Base-by-base conservation (phyloP, 2,888 invertebrate genomes). In the Phortica magna region DNA sequence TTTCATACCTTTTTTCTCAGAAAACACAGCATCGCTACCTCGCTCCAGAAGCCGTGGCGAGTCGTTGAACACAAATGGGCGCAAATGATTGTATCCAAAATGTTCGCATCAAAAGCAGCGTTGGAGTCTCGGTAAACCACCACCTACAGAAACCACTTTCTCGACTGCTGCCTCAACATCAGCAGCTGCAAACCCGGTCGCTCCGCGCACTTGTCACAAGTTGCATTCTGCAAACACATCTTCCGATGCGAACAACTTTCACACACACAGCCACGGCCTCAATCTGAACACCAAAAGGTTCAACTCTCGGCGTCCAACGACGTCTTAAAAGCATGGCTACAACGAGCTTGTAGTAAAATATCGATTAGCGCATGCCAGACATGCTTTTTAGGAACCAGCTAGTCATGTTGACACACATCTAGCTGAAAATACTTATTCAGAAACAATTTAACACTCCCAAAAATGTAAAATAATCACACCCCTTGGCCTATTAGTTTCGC, bases 31-130 rank as follows among this genome's bases (percentile, higher is more conserved):
- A 73, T 80, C 84, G 83, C 92, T 96, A 90, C 95, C 96, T 91
- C 94, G 96, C 91, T 95, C 96, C 84, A 94, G 95, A 91, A 96
- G 96, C 92, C 95, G 96, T 92, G 95, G 96, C 86, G 96, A 96
- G 91, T 95, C 96, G 88, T 94, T 96, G 89, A 96, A 95, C 92
- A 93, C 94, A 81, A 93, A 94, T 73, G 86, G 89, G 84, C 91
- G 92, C 76, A 92, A 92, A 92, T 92, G 92, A 92, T 92, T 91
- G 81, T 92, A 91, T 81, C 91, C 91, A 78, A 92, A 92, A 88
- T 92, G 92, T 92, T 92, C 91, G 90, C 92, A 92, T 90, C 92
- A 92, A 82, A 82, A 90, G 88, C 91, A 91, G 86, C 90, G 91
- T 83, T 90, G 90, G 90, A 83, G 89, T 83, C 88, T 89, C 87